These are phyloP conservation scores for Calephelis virginiensis DNA, from an alignment of 1,140 invertebrate genomes.

Conservation along the genomic window DNA sequence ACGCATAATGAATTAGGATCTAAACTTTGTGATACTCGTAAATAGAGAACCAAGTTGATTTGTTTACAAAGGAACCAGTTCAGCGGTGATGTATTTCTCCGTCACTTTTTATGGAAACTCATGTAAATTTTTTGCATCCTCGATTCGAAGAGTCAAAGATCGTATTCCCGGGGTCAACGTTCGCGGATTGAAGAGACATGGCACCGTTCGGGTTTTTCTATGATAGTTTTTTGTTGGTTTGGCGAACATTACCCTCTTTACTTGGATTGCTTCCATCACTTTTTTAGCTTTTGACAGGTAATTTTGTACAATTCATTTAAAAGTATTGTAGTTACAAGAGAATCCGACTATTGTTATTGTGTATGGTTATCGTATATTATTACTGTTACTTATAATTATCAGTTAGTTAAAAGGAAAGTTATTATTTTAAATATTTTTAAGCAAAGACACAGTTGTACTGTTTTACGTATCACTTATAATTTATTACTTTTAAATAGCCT, in stretches of 20 bases:
- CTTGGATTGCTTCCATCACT: slow-evolving; percentile 26
- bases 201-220: slow-evolving; percentile 54
- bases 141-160: slow-evolving; percentile 44
- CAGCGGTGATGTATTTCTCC: slow-evolving; percentile 32
- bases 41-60: not conserved
- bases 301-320: no score
- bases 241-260: slow-evolving; percentile 61
- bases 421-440: no score
- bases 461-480: no score
- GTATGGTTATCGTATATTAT: no score
- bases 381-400: no score
- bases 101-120: slow-evolving; percentile 33
- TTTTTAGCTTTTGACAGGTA: not conserved
- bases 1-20: no score
- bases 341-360: not conserved
- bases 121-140: slow-evolving; percentile 44
- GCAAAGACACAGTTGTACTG: no score
- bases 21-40: no score
- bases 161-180: slow-evolving; percentile 62
- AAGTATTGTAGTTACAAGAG: not conserved
- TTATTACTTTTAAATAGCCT: no score
- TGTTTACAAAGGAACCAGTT: slow-evolving; percentile 5
- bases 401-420: no score
- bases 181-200: slow-evolving; percentile 59
- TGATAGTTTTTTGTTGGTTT: slow-evolving; percentile 51